A percentile compares a stretch with the other conserved stretches of the same genome.
Evolutionary conservation across 2,888 invertebrate genomes (phyloP).

Genomic region (Liodrosophila aerea): DNA sequence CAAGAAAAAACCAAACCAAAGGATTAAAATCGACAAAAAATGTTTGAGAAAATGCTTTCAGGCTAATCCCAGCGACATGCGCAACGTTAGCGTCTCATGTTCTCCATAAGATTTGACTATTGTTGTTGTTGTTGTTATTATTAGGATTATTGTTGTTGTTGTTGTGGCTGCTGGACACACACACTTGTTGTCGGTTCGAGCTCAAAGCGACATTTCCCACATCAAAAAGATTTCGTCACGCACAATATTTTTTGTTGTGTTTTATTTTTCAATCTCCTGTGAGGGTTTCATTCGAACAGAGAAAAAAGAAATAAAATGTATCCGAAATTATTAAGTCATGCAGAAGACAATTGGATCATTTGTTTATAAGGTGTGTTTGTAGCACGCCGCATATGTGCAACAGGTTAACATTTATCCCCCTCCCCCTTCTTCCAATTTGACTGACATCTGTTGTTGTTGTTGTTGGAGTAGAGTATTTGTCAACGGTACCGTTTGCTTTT

Average conservation of each 20-base stretch:
- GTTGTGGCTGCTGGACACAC: conserved; percentile 63
- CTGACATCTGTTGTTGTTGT: conserved; percentile 15
- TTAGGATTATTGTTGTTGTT: conserved; percentile 34
- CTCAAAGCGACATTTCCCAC: conserved; percentile 79
- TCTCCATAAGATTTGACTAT: conserved; percentile 31
- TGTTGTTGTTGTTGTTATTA: conserved; percentile 23
- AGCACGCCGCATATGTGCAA: conserved; percentile 55
- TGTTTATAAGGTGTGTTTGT: conserved; percentile 69
- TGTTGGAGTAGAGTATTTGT: conserved; percentile 51
- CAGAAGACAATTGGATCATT: conserved; percentile 78
- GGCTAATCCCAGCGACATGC: conserved; percentile 76
- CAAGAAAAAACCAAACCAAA: conserved; percentile 41
- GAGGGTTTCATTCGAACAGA: conserved; percentile 58
- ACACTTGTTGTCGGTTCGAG: conserved; percentile 66
- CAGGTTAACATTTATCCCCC: conserved; percentile 65
- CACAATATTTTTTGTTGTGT: conserved; percentile 56
- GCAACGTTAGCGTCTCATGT: conserved; percentile 63
- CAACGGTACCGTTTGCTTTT: conserved; percentile 51
- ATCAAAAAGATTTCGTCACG: conserved; percentile 79
- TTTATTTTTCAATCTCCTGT: conserved; percentile 17
- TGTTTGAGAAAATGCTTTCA: conserved; percentile 74
- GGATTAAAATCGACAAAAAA: conserved; percentile 64
- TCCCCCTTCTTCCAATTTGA: conserved; percentile 10
- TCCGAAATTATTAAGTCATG: conserved; percentile 73
- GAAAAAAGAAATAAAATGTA: conserved; percentile 27